Base-by-base conservation (phyloP, 2,888 invertebrate genomes). In the Spialia ferax region DNA sequence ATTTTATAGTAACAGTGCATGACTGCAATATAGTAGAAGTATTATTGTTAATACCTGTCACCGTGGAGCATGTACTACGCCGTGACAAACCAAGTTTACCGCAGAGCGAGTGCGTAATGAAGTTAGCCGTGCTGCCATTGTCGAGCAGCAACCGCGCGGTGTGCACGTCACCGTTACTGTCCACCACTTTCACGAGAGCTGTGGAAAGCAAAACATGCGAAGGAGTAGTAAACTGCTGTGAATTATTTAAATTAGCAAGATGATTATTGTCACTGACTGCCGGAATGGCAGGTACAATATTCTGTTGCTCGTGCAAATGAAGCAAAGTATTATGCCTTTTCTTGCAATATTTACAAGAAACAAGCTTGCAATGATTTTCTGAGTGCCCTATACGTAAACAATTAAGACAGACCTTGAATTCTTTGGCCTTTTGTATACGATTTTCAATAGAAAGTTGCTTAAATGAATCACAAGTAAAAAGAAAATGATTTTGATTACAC, bases 31-130 rank as follows among this genome's bases (percentile, higher is more conserved):
- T 70, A 63, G 22, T 48, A 20, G 69, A 70, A 22, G 50, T 32
- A n/a, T 73, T 70, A 48, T 68, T 70, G 35, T 73, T 72, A 11
- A 76, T 74, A 71, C 74, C 75, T 69, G 68, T 65, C 20, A 74
- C 69, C n/a, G 63, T 75, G 61, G 70, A 70, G 71, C 60, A 61
- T n/a, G 69, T 48, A 32, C 26, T 45, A 1, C 45, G 65, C 35
- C 68, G 62, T 26, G 66, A 63, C 60, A 74, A 56, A 35, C 70
- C 71, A 29, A 74, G 68, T 61, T 63, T 64, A 23, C 45, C 57
- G 57, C 74, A 73, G 15, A 73, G 54, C 3, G 42, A 15, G 4
- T 56, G 7, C 5, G 74, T 72, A 10, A 72, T 50, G 18, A 74
- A 70, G 57, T 73, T 72, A 22, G 65, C 63, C 7, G 69, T 69